These are phyloP conservation scores for Balaeniceps rex DNA, from an alignment of 2,113 vertebrate genomes.

Conservation along the genomic window DNA sequence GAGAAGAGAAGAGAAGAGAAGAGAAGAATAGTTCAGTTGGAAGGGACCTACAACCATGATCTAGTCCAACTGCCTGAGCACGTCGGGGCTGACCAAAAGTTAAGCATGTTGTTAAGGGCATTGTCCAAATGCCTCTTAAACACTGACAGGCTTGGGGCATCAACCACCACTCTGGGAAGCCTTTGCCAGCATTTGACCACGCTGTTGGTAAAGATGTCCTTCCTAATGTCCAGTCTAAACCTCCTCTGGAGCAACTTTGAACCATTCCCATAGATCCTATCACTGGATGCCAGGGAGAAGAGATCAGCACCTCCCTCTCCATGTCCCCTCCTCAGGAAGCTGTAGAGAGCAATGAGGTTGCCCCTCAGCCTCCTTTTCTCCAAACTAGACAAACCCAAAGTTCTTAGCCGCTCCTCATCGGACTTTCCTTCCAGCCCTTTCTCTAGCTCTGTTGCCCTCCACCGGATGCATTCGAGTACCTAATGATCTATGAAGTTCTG, in stretches of 20 bases:
- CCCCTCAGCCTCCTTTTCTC: background rate
- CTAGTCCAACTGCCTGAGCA: background rate
- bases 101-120: background rate
- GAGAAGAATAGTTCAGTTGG: background rate
- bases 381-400: background rate
- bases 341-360: background rate
- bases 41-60: background rate
- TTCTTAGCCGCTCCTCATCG: background rate
- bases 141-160: background rate
- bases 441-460: background rate
- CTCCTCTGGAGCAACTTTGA: background rate
- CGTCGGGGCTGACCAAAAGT: background rate
- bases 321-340: background rate
- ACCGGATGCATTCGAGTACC: background rate
- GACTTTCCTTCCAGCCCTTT: background rate
- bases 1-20: background rate
- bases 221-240: background rate
- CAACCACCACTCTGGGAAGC: background rate
- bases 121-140: background rate
- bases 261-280: background rate
- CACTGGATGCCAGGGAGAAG: background rate
- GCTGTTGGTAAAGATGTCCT: background rate
- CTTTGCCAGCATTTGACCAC: background rate
- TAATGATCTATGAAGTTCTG: background rate
- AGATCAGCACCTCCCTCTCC: background rate